Evolutionary conservation across 2,113 vertebrate genomes (phyloP), one percentile per base, ranked within the genome.

Genomic region (Silurus meridionalis): DNA sequence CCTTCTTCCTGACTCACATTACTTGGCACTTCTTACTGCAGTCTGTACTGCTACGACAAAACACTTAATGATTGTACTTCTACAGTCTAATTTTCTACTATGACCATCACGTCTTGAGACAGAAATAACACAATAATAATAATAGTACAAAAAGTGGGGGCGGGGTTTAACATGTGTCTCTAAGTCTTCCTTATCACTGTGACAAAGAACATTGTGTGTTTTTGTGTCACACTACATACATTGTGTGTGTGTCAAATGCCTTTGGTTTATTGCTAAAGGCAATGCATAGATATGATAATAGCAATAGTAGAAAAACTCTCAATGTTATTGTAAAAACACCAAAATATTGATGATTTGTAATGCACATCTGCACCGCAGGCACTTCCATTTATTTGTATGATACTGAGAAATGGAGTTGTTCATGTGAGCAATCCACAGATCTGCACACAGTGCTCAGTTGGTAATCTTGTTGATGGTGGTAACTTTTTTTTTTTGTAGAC

Each of bases 1-100:
- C 85, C 50, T 88, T 85, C 88, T 80, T 67, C 83, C 90, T 85
- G 87, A 83, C 86, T 87, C 80, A 83, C 55, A 58, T 75, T 85
- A 74, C 77, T 69, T 46, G 50, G 80, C 80, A 25, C 25, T 28
- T 37, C 17, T 64, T 58, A 67, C 17, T 84, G 80, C 25, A 60
- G 74, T 72, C 48, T 37, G 55, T 84, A 74, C 23, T 53, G 69
- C 63, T 69, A 83, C 37, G 77, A 83, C 69, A 66, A 64, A 86
- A 86, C 63, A 25, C 2, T 28, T 7, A 9, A 80, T 23, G 69
- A 53, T 19, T 6, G n/a, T 85, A 66, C 60, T 17, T 25, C 25
- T 85, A 55, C 23, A 67, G n/a, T 57, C 74, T 46, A 17, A 82
- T 61, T 58, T 28, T 53, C 57, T 77, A 58, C 48, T 19, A 52